A percentile compares a stretch with the other conserved stretches of the same genome.
phyloP scores from a whole-genome alignment of 1,140 invertebrate species.

The Nasonia longicornis region DNA sequence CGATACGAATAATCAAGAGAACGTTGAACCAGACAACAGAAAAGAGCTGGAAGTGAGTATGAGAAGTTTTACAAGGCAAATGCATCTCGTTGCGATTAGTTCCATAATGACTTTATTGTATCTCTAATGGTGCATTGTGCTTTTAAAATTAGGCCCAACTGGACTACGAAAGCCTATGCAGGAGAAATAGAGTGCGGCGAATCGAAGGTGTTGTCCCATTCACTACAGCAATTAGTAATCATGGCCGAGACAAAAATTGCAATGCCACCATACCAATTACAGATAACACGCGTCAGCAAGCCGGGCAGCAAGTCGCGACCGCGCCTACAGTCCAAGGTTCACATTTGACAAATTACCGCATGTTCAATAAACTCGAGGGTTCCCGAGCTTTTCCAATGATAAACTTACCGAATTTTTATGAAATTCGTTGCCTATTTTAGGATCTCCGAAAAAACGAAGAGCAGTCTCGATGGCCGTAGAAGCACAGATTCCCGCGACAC shows the following conservation, averaged over 20 bases:
- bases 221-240: constrained; percentile 63
- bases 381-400: too few relatives aligned
- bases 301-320: constrained; percentile 56
- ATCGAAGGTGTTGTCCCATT: constrained; percentile 61
- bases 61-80: neutral
- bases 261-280: constrained; percentile 74
- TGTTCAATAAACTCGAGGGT: neutral
- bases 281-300: constrained; percentile 63
- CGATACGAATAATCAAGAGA: constrained; percentile 79
- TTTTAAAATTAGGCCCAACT: constrained; percentile 59
- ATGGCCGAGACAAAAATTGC: constrained; percentile 78
- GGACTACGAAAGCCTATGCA: constrained; percentile 63
- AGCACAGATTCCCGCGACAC: constrained; percentile 59
- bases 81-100: neutral
- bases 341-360: neutral
- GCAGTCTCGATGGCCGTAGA: constrained; percentile 71
- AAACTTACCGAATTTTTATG: neutral
- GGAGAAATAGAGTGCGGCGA: constrained; percentile 60
- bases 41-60: constrained; percentile 69
- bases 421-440: constrained; percentile 42
- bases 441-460: constrained; percentile 70
- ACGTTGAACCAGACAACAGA: constrained; percentile 78
- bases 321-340: constrained; percentile 62
- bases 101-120: constrained; percentile 1
- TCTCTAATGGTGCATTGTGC: neutral